Base-by-base conservation (phyloP, 2,797 vertebrate genomes). In the Diceros bicornis region DNA sequence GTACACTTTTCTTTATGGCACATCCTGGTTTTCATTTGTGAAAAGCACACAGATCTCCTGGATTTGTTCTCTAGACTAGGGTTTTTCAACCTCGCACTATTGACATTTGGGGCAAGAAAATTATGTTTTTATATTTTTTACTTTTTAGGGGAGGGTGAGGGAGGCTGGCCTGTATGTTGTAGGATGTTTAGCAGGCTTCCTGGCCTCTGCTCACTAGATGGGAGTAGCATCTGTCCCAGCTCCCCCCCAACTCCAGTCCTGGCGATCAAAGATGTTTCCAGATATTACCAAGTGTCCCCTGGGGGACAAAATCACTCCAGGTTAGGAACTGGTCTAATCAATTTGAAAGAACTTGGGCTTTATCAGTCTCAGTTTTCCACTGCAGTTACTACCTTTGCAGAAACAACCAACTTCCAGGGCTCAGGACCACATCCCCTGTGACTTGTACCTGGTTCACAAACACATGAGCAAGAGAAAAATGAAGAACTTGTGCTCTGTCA, bases 171-270 rank as follows among this genome's bases (percentile, higher is more conserved):
- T 3, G 1, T 55, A 1, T 9, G 12, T 29, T 18, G 84, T 21
- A 57, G 66, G 66, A 11, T 57, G 6, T 13, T 44, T 72, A n/a
- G 84, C 52, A 57, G 5, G 7, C 20, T 2, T 59, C 17, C 52
- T n/a, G 52, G 52, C 57, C 21, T 57, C 21, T 57, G 5, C 21
- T 57, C n/a, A 37, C 21, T 27, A 21, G 52, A 47, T 47, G 52
- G 6, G 0, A 6, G 20, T 12, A 50, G 61, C 55, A 25, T 32
- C 61, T 0, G 0, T 27, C 6, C 25, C 62, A 44, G 16, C 3
- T 32, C 14, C 4, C n/a, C 41, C 41, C 7, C 25, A 4, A 69
- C 10, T 12, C 55, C 10, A 6, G 23, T 32, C 23, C 34, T 47
- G 75, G 27, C 17, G 62, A 66, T n/a, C 25, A 32, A 29, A 64